phyloP scores from a whole-genome alignment of 1,140 invertebrate genomes.

The Tetraneura akinire region DNA sequence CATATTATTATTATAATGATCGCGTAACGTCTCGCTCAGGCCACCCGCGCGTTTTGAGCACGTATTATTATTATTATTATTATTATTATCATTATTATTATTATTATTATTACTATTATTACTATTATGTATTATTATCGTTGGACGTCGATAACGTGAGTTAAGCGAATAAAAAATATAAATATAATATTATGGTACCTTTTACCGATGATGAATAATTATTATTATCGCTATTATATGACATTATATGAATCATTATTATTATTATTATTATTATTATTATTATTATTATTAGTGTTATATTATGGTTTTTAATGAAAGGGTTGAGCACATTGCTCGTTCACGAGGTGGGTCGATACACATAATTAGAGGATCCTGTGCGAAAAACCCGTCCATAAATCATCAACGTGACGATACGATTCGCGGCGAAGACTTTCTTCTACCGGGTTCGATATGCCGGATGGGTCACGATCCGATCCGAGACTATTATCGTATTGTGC shows the following conservation, averaged over 20 bases:
- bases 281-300: no score
- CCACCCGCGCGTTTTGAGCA: no score
- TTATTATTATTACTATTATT: no score
- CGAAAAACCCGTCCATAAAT: constrained; percentile 39
- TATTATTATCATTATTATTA: no score
- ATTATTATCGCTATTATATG: background rate
- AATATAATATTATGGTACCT: no score
- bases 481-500: background rate
- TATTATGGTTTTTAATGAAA: constrained; percentile 2
- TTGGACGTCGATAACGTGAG: no score
- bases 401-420: constrained; percentile 37
- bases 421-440: constrained; percentile 39
- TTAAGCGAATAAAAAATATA: no score
- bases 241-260: background rate
- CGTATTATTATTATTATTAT: no score
- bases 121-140: no score
- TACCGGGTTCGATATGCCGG: constrained; percentile 7
- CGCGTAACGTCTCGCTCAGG: no score
- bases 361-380: constrained; percentile 24
- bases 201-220: background rate
- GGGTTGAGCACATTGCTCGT: background rate
- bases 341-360: constrained; percentile 25
- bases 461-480: constrained; percentile 29
- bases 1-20: no score
- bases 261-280: no score